These are phyloP conservation scores for Matsumyia berberina DNA, from an alignment of 2,888 invertebrate species.

Conservation along the genomic window DNA sequence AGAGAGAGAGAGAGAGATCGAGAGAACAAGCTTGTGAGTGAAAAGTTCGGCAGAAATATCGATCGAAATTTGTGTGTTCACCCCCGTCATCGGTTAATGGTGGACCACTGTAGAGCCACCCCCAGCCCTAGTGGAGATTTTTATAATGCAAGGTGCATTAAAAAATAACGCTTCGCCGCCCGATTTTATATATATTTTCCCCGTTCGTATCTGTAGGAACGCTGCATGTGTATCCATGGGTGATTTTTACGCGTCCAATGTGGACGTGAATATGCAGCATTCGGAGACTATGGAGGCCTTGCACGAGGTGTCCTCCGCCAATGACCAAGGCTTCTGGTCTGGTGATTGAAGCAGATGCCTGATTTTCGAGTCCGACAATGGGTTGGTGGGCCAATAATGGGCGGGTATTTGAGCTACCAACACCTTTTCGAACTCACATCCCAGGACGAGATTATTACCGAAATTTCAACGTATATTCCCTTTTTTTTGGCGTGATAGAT, in stretches of 20 bases:
- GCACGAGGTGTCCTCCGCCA: constrained; percentile 50
- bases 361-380: constrained; percentile 70
- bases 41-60: constrained; percentile 71
- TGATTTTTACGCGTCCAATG: constrained; percentile 44
- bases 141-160: constrained; percentile 74
- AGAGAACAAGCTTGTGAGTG: constrained; percentile 54
- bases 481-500: constrained; percentile 27
- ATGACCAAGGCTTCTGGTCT: constrained; percentile 35
- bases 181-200: constrained; percentile 37
- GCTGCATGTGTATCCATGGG: constrained; percentile 34
- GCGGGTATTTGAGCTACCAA: constrained; percentile 38
- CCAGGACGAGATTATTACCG: constrained; percentile 30
- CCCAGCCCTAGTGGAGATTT: constrained; percentile 15
- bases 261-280: constrained; percentile 37
- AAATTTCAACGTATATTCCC: no score
- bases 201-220: neutral
- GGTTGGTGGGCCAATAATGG: constrained; percentile 64
- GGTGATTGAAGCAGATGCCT: constrained; percentile 65
- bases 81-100: constrained; percentile 63
- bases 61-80: constrained; percentile 51
- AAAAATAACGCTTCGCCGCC: constrained; percentile 72
- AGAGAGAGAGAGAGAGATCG: constrained; percentile 29
- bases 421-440: constrained; percentile 34
- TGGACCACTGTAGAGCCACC: constrained; percentile 47
- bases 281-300: constrained; percentile 20